Conservation (phyloP, 2,888 invertebrate genomes). For the Aplocera efformata region DNA sequence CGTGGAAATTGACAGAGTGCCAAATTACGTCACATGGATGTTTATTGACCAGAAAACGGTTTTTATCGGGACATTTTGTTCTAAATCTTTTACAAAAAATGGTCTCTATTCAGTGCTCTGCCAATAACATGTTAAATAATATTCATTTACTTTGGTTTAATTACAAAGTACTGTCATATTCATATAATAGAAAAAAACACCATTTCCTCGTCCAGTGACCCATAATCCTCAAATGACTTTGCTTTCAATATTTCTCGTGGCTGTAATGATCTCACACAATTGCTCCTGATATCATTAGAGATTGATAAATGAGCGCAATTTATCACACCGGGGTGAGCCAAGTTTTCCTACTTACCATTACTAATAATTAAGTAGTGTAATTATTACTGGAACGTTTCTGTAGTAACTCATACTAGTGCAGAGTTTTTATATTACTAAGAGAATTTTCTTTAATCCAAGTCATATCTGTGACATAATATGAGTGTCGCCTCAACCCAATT, state of each 20-base stretch:
- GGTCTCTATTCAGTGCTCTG: too few relatives aligned
- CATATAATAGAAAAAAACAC: too few relatives aligned
- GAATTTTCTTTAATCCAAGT: too few relatives aligned
- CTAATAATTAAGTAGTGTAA: constrained; percentile 22
- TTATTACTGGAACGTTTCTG: constrained; percentile 16
- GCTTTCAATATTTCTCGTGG: constrained; percentile 3
- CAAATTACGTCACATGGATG: constrained; percentile 45
- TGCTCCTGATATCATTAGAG: constrained; percentile 22
- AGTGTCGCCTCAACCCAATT: too few relatives aligned
- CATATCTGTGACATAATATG: too few relatives aligned
- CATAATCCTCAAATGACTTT: too few relatives aligned
- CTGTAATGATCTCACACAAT: constrained; percentile 16
- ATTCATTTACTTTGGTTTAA: too few relatives aligned
- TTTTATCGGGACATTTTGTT: constrained; percentile 37
- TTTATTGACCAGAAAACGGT: constrained; percentile 46
- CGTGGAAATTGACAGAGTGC: constrained; percentile 34
- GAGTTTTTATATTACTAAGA: too few relatives aligned
- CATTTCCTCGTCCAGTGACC: too few relatives aligned
- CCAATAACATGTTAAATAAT: constrained; percentile 25
- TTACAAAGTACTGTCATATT: too few relatives aligned
- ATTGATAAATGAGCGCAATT: constrained; percentile 27
- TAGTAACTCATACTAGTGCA: too few relatives aligned
- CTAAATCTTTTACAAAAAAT: too few relatives aligned
- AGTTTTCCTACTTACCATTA: constrained; percentile 19
- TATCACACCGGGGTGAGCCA: constrained; percentile 21